Evolutionary conservation across 2,113 vertebrate genomes (phyloP).

Genomic region (Gulo gulo): DNA sequence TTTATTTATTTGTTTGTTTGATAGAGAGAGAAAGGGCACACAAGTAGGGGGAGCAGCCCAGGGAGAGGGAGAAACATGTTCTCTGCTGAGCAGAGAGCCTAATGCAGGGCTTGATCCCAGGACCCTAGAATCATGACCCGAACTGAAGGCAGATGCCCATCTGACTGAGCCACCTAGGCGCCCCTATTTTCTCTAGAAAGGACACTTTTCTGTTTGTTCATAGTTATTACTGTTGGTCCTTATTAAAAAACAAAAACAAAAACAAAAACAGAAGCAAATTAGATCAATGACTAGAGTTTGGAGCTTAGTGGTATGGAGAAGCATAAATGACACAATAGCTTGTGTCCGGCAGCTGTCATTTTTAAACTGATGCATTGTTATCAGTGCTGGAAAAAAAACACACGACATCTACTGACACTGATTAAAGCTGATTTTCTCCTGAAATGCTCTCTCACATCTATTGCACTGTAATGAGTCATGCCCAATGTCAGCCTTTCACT

Average conservation of each 20-base stretch:
- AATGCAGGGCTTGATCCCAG: no score
- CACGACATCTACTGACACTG: conserved; percentile 51
- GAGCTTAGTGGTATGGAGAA: neutral
- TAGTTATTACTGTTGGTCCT: neutral
- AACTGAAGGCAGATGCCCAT: no score
- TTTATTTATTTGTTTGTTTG: no score
- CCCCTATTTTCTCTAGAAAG: conserved; percentile 5
- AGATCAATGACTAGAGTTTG: neutral
- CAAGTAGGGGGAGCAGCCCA: no score
- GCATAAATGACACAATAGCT: neutral
- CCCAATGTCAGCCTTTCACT: conserved; percentile 53
- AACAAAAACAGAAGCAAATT: conserved; percentile 5
- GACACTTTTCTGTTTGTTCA: neutral
- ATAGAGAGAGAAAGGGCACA: no score
- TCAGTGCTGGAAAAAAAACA: conserved; percentile 58
- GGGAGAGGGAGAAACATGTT: no score
- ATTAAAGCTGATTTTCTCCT: conserved; percentile 72
- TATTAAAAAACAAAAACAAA: conserved; percentile 33
- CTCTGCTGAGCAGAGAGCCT: no score
- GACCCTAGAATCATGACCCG: no score
- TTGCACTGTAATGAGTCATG: conserved; percentile 55
- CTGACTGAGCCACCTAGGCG: no score
- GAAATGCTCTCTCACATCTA: conserved; percentile 66
- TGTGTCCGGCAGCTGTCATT: conserved; percentile 44
- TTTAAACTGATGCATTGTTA: conserved; percentile 53